A percentile compares a stretch with the other conserved stretches of the same genome.
Conservation (phyloP, 2,797 vertebrate genomes). For the Protosalanx chinensis region DNA sequence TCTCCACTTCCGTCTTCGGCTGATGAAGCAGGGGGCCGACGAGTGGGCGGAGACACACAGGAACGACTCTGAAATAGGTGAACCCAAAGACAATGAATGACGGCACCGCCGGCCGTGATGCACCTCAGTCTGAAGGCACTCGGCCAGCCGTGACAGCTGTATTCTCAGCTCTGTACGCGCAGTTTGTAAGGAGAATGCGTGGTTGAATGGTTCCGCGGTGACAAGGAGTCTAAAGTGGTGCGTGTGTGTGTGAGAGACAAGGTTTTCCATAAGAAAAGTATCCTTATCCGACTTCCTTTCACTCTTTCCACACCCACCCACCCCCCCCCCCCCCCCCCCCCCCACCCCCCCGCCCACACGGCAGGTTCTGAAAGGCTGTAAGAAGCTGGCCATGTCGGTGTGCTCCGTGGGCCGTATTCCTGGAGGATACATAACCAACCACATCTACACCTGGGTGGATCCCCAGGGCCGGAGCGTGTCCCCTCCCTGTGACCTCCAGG, state of each 20-base stretch:
- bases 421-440: slow-evolving; percentile 86
- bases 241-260: not conserved
- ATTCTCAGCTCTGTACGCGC: not conserved
- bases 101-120: not conserved
- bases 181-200: not conserved
- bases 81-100: not conserved
- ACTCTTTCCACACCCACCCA: not conserved
- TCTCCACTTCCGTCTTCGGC: not conserved
- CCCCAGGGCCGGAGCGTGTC: slow-evolving; percentile 80
- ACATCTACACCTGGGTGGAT: slow-evolving; percentile 94
- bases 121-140: not conserved
- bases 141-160: not conserved
- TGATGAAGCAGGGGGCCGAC: not conserved
- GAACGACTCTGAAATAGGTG: not conserved
- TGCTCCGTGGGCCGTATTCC: slow-evolving; percentile 87
- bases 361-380: slow-evolving; percentile 91
- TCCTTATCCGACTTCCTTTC: not conserved
- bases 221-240: not conserved
- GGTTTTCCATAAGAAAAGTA: not conserved
- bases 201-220: not conserved
- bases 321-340: not conserved
- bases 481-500: slow-evolving; percentile 74
- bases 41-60: not conserved
- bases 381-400: slow-evolving; percentile 84
- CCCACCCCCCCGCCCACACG: not conserved